Evolutionary conservation across 2,797 vertebrate genomes (phyloP), one percentile per base, ranked within the genome.

Genomic region (Anisognathus igniventris): DNA sequence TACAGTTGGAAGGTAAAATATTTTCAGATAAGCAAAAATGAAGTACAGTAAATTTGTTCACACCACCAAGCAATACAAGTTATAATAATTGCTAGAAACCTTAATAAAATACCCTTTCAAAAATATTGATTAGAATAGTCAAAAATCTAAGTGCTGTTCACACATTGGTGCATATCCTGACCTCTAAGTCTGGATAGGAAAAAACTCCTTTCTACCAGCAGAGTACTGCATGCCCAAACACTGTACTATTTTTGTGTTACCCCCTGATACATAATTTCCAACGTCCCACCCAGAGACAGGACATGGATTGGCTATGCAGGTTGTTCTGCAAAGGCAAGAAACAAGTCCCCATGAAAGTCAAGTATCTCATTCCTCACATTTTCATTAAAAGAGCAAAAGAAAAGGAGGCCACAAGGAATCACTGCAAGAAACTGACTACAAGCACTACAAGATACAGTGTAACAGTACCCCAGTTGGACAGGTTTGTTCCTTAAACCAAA

Each of bases 401-500:
- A 86, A 79, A 40, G 68, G 25, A 58, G 13, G 23, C 22, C 53
- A 54, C 67, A 50, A 48, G 12, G 18, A 53, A 62, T 40, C 44
- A 66, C 33, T 51, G 28, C 16, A 62, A 39, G 35, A 67, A 93
- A 91, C 65, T 54, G 74, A 24, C 70, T 81, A 68, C 37, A 80
- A 76, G 40, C 48, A 91, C 82, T 86, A 77, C 62, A 93, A 71
- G 61, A 71, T 83, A 47, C 8, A 47, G 31, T 61, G 28, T 42
- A 31, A 73, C 51, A 96, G 44, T 45, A 94, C 88, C 74, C 35
- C 39, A 48, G 65, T 8, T 56, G 64, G 64, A 90, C 28, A 87
- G 42, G 37, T 71, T 73, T 87, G 76, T 37, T 96, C 65, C 79
- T 76, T 91, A 90, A 85, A 94, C 1, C 1, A 86, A 65, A 57